Conservation (phyloP, 2,113 vertebrate genomes). For the Rhinoderma darwinii region DNA sequence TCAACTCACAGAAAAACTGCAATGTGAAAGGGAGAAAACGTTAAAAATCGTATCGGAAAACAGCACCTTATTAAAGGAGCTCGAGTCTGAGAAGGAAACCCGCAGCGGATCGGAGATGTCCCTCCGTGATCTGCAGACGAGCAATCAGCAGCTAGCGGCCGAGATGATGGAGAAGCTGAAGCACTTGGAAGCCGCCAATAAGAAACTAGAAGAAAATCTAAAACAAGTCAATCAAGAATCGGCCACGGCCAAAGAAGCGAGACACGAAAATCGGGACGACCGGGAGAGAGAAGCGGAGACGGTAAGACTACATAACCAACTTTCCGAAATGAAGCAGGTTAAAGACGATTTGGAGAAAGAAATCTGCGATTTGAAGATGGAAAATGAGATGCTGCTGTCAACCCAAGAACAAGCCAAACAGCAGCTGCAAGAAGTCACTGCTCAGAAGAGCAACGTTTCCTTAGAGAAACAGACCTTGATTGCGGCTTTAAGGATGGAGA, state of each 20-base stretch:
- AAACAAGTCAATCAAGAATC: slow-evolving; percentile 78
- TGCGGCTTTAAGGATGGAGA: slow-evolving; percentile 85
- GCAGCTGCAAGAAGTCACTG: slow-evolving; percentile 76
- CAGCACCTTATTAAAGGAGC: slow-evolving; percentile 71
- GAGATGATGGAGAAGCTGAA: slow-evolving; percentile 80
- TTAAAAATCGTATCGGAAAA: slow-evolving; percentile 74
- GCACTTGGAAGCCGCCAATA: slow-evolving; percentile 72
- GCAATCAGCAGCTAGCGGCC: slow-evolving; percentile 80
- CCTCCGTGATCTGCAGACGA: slow-evolving; percentile 83
- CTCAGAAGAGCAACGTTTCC: slow-evolving; percentile 70
- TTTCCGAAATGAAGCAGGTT: slow-evolving; percentile 75
- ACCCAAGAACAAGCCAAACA: slow-evolving; percentile 73
- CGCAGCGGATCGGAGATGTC: slow-evolving; percentile 78
- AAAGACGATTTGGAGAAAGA: slow-evolving; percentile 77
- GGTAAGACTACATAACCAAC: slow-evolving; percentile 72
- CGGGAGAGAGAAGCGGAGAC: slow-evolving; percentile 76
- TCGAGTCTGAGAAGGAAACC: slow-evolving; percentile 81
- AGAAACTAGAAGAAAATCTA: slow-evolving; percentile 74
- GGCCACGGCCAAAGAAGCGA: slow-evolving; percentile 59
- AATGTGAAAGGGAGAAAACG: slow-evolving; percentile 69
- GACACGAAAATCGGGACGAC: slow-evolving; percentile 65
- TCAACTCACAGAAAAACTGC: slow-evolving; percentile 75
- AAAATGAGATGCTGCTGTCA: slow-evolving; percentile 78
- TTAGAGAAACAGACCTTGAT: slow-evolving; percentile 82
- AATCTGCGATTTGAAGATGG: slow-evolving; percentile 80